A percentile compares a stretch with the other conserved stretches of the same genome.
Conservation (phyloP, 2,113 vertebrate genomes). For the Dendropsophus ebraccatus region DNA sequence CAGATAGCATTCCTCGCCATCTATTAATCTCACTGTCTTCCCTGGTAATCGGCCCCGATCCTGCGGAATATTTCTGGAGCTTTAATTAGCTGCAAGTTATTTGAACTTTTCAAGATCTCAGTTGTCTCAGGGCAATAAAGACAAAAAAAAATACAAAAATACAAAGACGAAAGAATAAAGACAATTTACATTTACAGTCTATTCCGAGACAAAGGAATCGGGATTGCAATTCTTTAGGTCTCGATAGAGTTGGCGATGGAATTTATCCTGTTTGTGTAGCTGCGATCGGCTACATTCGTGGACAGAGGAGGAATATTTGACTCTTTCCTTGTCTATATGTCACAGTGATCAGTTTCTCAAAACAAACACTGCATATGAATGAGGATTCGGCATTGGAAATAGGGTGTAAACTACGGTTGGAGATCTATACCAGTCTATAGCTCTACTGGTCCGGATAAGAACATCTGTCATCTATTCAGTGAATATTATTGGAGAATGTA, state of each 20-base stretch:
- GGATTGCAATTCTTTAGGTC: not conserved
- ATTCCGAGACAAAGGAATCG: not conserved
- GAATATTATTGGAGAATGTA: not conserved
- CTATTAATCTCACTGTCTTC: not conserved
- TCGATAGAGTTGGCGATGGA: not conserved
- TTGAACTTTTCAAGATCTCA: slow-evolving; percentile 33
- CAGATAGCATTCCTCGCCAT: slow-evolving; percentile 49
- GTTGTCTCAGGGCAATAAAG: slow-evolving; percentile 16
- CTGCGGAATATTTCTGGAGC: slow-evolving; percentile 34
- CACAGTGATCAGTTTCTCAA: slow-evolving; percentile 16
- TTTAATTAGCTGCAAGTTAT: slow-evolving; percentile 52
- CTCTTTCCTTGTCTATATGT: slow-evolving; percentile 11
- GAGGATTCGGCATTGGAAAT: not conserved
- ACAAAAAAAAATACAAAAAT: no score
- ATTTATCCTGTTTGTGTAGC: slow-evolving; percentile 20
- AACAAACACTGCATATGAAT: not conserved
- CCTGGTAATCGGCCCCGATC: not conserved
- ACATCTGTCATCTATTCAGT: not conserved
- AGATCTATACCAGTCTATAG: not conserved
- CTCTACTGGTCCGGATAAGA: not conserved
- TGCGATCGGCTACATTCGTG: not conserved
- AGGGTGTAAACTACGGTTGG: not conserved
- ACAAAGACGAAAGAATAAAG: no score
- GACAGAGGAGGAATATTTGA: slow-evolving; percentile 36
- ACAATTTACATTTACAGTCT: not conserved